phyloP scores from a whole-genome alignment of 2,113 vertebrate species.

The Pelodiscus sinensis region DNA sequence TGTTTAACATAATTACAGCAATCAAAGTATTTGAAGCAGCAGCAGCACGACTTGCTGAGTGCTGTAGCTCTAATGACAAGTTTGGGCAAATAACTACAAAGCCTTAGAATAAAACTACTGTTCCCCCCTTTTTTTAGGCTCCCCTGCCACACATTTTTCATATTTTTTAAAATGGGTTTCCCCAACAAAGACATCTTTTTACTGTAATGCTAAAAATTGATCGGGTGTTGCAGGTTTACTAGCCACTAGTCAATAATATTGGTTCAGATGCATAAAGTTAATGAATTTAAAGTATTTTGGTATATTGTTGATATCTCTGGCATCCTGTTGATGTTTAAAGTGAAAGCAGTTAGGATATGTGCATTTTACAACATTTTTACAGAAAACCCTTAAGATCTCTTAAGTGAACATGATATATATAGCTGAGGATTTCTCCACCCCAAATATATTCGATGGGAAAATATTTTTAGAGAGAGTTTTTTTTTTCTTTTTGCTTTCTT shows the following conservation, averaged over 20 bases:
- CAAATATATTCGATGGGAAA: neutral
- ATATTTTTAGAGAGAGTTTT: neutral
- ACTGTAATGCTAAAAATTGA: neutral
- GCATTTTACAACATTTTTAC: neutral
- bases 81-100: slow-evolving; percentile 30
- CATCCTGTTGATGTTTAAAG: neutral
- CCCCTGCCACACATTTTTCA: neutral
- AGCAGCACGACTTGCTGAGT: slow-evolving; percentile 36
- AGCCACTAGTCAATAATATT: neutral
- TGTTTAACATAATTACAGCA: slow-evolving; percentile 48
- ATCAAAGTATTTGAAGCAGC: slow-evolving; percentile 18
- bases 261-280: neutral
- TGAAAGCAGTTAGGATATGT: neutral
- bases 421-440: neutral
- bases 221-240: neutral
- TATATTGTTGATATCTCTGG: neutral
- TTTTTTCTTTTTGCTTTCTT: neutral
- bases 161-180: neutral
- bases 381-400: neutral
- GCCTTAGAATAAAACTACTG: slow-evolving; percentile 39
- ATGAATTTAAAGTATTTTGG: neutral
- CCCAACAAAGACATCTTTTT: neutral
- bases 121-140: neutral
- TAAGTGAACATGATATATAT: neutral
- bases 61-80: slow-evolving; percentile 16